A percentile compares a stretch with the other conserved stretches of the same genome.
These are phyloP conservation scores for Cancer borealis DNA, from an alignment of 2,888 invertebrate species.

Conservation along the genomic window DNA sequence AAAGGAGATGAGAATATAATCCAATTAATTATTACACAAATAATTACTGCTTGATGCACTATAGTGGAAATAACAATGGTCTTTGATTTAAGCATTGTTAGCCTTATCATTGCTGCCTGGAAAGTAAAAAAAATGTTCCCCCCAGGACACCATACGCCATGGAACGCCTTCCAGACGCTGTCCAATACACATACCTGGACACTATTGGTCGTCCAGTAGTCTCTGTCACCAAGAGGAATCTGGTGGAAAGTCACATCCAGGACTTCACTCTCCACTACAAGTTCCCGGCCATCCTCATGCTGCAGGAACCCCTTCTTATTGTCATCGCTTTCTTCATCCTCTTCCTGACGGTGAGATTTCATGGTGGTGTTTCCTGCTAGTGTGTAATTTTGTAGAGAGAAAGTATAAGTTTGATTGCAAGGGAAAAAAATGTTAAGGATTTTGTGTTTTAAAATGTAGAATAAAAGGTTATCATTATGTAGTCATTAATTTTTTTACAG, in stretches of 20 bases:
- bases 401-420: neutral
- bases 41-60: no score
- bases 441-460: no score
- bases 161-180: conserved; percentile 86
- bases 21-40: no score
- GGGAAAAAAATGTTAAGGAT: neutral
- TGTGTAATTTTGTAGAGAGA: neutral
- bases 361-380: neutral
- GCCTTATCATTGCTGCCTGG: neutral
- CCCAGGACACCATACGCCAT: conserved; percentile 82
- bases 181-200: conserved; percentile 96
- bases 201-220: conserved; percentile 95
- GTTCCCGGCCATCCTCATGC: conserved; percentile 84
- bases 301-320: conserved; percentile 95
- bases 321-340: conserved; percentile 92
- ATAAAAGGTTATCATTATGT: no score
- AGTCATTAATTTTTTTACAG: no score
- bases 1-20: no score
- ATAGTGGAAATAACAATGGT: neutral
- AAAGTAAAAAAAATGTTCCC: neutral
- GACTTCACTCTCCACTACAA: conserved; percentile 86
- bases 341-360: conserved; percentile 83
- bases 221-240: conserved; percentile 88
- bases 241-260: conserved; percentile 97
- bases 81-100: neutral